Evolutionary conservation across 2,888 invertebrate genomes (phyloP).

Genomic region (Drosophila colorata): DNA sequence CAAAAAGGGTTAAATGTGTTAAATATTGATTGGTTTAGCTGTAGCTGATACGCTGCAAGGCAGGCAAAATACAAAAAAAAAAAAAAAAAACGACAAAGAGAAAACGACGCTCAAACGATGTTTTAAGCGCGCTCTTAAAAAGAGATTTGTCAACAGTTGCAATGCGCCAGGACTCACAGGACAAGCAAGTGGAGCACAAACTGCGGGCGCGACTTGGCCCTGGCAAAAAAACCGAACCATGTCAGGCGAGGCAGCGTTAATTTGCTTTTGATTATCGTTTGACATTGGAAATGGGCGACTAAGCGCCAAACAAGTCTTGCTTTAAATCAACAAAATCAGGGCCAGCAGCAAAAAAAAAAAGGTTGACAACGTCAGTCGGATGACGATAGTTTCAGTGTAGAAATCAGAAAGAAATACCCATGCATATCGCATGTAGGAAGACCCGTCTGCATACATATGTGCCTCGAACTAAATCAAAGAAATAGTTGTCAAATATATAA

Average conservation of each 20-base stretch:
- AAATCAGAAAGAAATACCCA: not conserved
- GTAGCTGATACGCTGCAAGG: constrained; percentile 49
- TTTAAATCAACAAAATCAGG: constrained; percentile 28
- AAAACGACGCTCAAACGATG: constrained; percentile 68
- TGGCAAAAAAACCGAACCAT: constrained; percentile 42
- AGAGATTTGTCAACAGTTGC: constrained; percentile 80
- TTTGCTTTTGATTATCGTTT: constrained; percentile 74
- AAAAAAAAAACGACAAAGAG: constrained; percentile 15
- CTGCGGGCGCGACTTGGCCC: not conserved
- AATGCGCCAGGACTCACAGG: constrained; percentile 52
- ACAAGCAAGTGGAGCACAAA: too few species aligned
- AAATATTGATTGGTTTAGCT: constrained; percentile 78
- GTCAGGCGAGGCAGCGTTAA: constrained; percentile 66
- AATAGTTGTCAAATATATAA: too few species aligned
- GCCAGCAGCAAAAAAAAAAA: not conserved
- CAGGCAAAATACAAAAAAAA: constrained; percentile 35
- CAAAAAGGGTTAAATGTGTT: constrained; percentile 79
- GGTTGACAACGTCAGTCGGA: constrained; percentile 7
- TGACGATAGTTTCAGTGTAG: not conserved
- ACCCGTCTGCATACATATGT: too few species aligned
- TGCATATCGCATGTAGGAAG: too few species aligned
- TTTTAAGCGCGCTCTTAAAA: constrained; percentile 80
- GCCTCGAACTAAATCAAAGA: too few species aligned
- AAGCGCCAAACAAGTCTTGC: constrained; percentile 41
- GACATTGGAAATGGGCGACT: constrained; percentile 57